Conservation (phyloP, 1,140 invertebrate species). For the Penaeus chinensis region DNA sequence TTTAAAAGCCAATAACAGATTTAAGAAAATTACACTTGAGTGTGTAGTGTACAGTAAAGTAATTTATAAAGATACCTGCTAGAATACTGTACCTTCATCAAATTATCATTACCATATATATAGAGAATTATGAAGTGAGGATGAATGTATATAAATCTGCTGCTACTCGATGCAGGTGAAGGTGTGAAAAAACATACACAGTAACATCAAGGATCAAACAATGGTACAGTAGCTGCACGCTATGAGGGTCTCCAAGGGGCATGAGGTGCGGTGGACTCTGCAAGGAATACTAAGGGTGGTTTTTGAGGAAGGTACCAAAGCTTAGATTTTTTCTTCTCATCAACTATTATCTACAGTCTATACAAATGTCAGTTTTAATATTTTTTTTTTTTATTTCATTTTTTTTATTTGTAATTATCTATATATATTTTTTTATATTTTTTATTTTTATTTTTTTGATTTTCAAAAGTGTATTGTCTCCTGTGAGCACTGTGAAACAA, state of each 20-base stretch:
- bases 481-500: conserved; percentile 56
- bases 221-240: conserved; percentile 9
- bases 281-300: conserved; percentile 48
- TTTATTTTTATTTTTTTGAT: conserved; percentile 51
- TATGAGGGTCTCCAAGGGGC: not conserved
- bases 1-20: too few relatives aligned
- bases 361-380: conserved; percentile 49
- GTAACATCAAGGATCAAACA: conserved; percentile 7
- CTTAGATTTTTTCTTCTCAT: conserved; percentile 20
- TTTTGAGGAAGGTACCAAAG: conserved; percentile 37
- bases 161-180: conserved; percentile 27
- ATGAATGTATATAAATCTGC: conserved; percentile 16
- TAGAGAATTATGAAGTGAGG: conserved; percentile 17
- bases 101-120: not conserved
- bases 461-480: conserved; percentile 57
- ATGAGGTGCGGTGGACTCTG: conserved; percentile 30
- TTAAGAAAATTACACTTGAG: too few relatives aligned
- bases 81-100: too few relatives aligned
- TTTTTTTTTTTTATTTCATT: conserved; percentile 45
- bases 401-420: conserved; percentile 31
- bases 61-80: too few relatives aligned
- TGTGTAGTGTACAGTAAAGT: too few relatives aligned
- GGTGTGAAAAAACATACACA: not conserved
- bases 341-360: conserved; percentile 47
- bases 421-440: too few relatives aligned